These are phyloP conservation scores for Auanema freiburgensis DNA, from an alignment of 2,888 invertebrate genomes.

Conservation along the genomic window DNA sequence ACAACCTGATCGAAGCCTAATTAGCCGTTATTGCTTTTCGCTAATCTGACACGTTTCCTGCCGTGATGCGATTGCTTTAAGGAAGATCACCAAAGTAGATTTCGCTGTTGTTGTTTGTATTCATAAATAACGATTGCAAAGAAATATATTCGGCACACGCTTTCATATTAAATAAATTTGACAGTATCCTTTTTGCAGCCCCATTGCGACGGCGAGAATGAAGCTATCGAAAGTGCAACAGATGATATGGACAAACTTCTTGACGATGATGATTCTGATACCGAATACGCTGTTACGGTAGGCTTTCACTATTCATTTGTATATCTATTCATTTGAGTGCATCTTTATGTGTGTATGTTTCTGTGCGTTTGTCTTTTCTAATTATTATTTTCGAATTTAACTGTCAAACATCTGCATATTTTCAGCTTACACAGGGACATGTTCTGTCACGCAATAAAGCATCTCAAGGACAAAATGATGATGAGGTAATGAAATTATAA, in stretches of 20 bases:
- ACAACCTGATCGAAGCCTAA: background rate
- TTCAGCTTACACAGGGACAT: conserved; percentile 17
- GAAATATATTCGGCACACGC: conserved; percentile 10
- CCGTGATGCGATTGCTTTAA: conserved; percentile 2
- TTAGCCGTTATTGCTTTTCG: background rate
- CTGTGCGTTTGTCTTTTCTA: background rate
- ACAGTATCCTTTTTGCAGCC: conserved; percentile 16
- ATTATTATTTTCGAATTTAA: background rate
- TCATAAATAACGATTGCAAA: background rate
- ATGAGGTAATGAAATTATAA: conserved; percentile 10
- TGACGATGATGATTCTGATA: conserved; percentile 18
- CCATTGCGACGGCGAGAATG: conserved; percentile 15
- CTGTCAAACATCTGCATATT: background rate
- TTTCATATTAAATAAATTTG: conserved; percentile 4
- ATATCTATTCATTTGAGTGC: background rate
- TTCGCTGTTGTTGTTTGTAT: background rate
- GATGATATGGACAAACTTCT: conserved; percentile 24
- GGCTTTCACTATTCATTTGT: background rate
- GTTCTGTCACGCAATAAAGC: conserved; percentile 13
- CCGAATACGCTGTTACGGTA: conserved; percentile 17
- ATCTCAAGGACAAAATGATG: conserved; percentile 6
- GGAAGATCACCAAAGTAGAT: background rate
- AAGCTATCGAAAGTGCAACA: conserved; percentile 18
- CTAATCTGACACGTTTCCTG: background rate
- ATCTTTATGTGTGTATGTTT: background rate